Percentiles rank a stretch among this genome's conserved stretches.
phyloP scores from a whole-genome alignment of 2,888 invertebrate genomes.

The Synergus laeviventris region DNA sequence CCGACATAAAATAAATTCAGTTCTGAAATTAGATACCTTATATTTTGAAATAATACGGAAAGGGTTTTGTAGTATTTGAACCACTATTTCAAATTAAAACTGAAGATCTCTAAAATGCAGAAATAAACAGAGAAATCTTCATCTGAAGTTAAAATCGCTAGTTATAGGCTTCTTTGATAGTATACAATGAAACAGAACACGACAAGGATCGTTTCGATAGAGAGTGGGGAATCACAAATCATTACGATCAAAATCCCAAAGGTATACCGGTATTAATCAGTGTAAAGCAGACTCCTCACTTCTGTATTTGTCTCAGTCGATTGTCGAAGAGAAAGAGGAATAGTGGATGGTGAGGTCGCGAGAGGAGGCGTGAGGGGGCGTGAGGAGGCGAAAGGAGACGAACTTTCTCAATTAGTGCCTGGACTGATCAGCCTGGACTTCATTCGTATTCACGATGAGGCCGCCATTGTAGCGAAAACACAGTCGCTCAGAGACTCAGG shows the following conservation, averaged over 20 bases:
- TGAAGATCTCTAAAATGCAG: background rate
- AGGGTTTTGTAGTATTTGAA: background rate
- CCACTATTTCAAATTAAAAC: no score
- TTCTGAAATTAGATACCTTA: background rate
- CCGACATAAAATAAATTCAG: background rate
- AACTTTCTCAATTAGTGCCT: slow-evolving; percentile 70
- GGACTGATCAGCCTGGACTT: slow-evolving; percentile 64
- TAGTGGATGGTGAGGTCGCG: slow-evolving; percentile 36
- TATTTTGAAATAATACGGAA: background rate
- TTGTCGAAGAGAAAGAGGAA: slow-evolving; percentile 40
- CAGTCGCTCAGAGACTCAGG: slow-evolving; percentile 29
- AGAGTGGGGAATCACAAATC: slow-evolving; percentile 49
- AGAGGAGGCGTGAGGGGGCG: slow-evolving; percentile 51
- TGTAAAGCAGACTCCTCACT: slow-evolving; percentile 43
- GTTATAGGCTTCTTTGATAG: slow-evolving; percentile 7
- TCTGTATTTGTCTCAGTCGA: slow-evolving; percentile 46
- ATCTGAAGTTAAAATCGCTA: background rate
- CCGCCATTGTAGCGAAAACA: slow-evolving; percentile 57
- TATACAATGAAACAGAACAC: slow-evolving; percentile 39
- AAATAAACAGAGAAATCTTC: slow-evolving; percentile 16
- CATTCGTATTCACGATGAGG: slow-evolving; percentile 68
- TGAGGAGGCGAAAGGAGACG: slow-evolving; percentile 47
- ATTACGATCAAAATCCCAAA: slow-evolving; percentile 52
- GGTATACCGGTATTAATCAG: slow-evolving; percentile 54
- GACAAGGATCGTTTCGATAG: slow-evolving; percentile 46